These are phyloP conservation scores for Pseudocheirus occidentalis DNA, from an alignment of 2,797 vertebrate genomes.

Conservation along the genomic window DNA sequence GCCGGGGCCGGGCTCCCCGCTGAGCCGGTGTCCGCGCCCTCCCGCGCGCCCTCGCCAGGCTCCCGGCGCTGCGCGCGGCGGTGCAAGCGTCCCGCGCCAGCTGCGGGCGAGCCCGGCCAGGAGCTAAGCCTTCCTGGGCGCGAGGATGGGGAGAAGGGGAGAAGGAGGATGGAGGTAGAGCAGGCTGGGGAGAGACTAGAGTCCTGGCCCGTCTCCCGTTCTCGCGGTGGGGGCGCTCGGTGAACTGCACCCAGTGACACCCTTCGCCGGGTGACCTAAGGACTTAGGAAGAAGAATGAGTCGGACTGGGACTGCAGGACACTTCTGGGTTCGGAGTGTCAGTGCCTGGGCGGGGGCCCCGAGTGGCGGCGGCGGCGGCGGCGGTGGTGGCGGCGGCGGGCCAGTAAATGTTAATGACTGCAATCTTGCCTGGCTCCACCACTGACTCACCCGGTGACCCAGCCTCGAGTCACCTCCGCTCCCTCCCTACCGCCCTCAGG, in stretches of 20 bases:
- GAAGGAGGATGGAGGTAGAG: background rate
- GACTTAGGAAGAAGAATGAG: background rate
- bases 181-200: too few species aligned
- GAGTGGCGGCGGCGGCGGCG: constrained; percentile 63
- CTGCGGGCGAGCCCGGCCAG: constrained; percentile 36
- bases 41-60: constrained; percentile 62
- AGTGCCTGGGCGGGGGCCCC: constrained; percentile 64
- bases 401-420: constrained; percentile 78
- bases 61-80: background rate
- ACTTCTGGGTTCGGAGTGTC: constrained; percentile 10
- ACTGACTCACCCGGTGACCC: constrained; percentile 78
- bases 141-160: constrained; percentile 20
- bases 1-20: background rate
- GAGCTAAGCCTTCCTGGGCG: constrained; percentile 44
- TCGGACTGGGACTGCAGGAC: constrained; percentile 37
- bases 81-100: constrained; percentile 21
- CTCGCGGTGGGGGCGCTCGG: background rate
- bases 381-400: constrained; percentile 56
- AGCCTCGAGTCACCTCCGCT: constrained; percentile 72
- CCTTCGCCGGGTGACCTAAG: background rate
- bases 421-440: constrained; percentile 70
- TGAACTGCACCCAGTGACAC: background rate
- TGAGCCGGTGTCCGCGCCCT: constrained; percentile 28
- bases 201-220: background rate
- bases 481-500: constrained; percentile 64